Percentiles rank a stretch among this genome's conserved stretches.
These are phyloP conservation scores for Megathymus violae DNA, from an alignment of 1,140 invertebrate genomes.

Conservation along the genomic window DNA sequence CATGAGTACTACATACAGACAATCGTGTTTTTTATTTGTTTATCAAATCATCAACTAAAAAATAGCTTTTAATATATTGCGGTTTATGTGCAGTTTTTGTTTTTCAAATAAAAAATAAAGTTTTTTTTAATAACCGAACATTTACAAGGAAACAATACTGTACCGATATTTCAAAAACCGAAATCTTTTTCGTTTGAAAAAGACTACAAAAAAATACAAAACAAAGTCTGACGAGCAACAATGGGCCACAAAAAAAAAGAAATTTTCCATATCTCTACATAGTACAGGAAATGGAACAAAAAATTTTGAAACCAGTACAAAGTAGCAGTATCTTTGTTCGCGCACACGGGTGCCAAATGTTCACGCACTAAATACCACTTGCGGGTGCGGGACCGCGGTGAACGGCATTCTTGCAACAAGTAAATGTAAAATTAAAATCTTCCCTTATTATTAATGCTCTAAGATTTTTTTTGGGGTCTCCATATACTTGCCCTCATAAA, in stretches of 20 bases:
- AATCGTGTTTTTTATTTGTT: too few species aligned
- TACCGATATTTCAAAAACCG: not conserved
- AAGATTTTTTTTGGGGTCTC: conserved; percentile 19
- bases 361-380: conserved; percentile 25
- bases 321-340: conserved; percentile 18
- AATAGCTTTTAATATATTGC: too few species aligned
- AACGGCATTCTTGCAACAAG: conserved; percentile 8
- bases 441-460: not conserved
- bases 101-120: too few species aligned
- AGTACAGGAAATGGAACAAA: conserved; percentile 13
- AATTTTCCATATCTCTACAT: not conserved
- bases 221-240: not conserved
- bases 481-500: too few species aligned
- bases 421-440: conserved; percentile 15
- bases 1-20: too few species aligned
- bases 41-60: too few species aligned
- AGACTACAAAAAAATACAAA: not conserved
- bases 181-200: not conserved
- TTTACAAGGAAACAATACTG: too few species aligned
- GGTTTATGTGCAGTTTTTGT: too few species aligned
- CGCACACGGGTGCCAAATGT: conserved; percentile 14
- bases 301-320: conserved; percentile 14
- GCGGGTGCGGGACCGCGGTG: not conserved
- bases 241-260: not conserved
- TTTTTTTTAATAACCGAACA: too few species aligned